A percentile compares a stretch with the other conserved stretches of the same genome.
phyloP scores from a whole-genome alignment of 1,140 invertebrate species.

The Trigoniulus corallinus region DNA sequence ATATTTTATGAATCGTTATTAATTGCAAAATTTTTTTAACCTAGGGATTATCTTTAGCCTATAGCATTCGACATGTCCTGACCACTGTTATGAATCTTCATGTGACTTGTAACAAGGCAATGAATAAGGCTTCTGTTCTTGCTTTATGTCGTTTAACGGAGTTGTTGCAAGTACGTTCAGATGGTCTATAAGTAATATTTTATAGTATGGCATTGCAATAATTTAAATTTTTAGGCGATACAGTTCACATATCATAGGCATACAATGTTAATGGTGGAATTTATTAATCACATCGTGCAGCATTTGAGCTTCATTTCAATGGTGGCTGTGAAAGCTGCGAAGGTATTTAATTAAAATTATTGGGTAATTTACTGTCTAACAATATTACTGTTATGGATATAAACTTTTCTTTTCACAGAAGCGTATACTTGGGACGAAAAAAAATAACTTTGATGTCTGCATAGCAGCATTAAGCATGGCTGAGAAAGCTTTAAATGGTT shows the following conservation, averaged over 20 bases:
- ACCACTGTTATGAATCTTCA: conserved; percentile 61
- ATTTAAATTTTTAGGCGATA: conserved; percentile 30
- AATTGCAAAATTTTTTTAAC: neutral
- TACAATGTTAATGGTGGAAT: conserved; percentile 36
- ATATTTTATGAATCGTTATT: too few relatives aligned
- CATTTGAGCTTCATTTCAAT: conserved; percentile 47
- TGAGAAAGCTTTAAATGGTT: conserved; percentile 50
- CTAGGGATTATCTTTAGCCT: conserved; percentile 41
- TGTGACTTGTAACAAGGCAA: conserved; percentile 48
- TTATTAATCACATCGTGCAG: conserved; percentile 44
- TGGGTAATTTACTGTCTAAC: neutral
- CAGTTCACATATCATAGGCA: conserved; percentile 43
- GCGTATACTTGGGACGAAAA: neutral
- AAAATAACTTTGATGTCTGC: conserved; percentile 28
- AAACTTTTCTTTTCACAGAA: neutral
- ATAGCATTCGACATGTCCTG: conserved; percentile 34
- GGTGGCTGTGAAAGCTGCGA: conserved; percentile 35
- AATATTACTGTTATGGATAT: neutral
- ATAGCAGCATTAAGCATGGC: conserved; percentile 51
- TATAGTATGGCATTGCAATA: neutral
- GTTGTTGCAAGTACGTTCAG: conserved; percentile 43
- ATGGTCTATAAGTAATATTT: neutral
- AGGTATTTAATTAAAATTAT: conserved; percentile 28
- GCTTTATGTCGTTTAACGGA: conserved; percentile 64
- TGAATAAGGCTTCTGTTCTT: conserved; percentile 56